Evolutionary conservation across 2,797 vertebrate species (phyloP).

Genomic region (Odontamblyopus lacepedii): DNA sequence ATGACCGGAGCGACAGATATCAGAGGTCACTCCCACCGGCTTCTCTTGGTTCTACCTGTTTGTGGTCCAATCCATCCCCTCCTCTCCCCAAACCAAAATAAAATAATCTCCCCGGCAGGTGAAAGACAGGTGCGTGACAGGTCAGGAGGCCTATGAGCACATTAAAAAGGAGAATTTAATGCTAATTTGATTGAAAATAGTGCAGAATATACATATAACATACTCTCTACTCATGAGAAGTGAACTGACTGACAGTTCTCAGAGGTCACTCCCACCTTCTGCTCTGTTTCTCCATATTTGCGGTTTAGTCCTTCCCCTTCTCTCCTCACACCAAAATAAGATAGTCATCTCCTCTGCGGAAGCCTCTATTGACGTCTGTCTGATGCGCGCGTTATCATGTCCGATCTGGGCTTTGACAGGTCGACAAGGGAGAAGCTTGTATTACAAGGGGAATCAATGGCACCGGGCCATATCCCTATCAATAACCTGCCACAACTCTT

Average conservation of each 20-base stretch:
- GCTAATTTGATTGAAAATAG: too few relatives aligned
- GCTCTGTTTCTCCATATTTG: slow-evolving; percentile 28
- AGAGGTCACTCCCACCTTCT: slow-evolving; percentile 27
- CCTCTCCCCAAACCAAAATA: slow-evolving; percentile 41
- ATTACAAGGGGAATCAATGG: slow-evolving; percentile 78
- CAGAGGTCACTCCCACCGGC: slow-evolving; percentile 30
- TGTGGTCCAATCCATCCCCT: slow-evolving; percentile 14
- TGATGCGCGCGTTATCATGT: slow-evolving; percentile 70
- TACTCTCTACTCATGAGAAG: slow-evolving; percentile 36
- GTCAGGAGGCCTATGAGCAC: too few relatives aligned
- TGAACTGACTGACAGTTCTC: slow-evolving; percentile 35
- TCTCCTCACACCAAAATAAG: slow-evolving; percentile 48
- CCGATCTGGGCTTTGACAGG: slow-evolving; percentile 75
- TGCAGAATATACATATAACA: background rate
- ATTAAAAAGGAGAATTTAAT: too few relatives aligned
- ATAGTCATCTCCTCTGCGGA: slow-evolving; percentile 63
- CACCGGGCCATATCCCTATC: slow-evolving; percentile 67
- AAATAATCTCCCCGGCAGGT: slow-evolving; percentile 58
- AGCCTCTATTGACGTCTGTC: slow-evolving; percentile 66
- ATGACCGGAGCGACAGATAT: slow-evolving; percentile 37
- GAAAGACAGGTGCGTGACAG: too few relatives aligned
- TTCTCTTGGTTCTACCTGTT: slow-evolving; percentile 30
- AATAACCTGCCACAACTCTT: slow-evolving; percentile 69
- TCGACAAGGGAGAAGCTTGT: slow-evolving; percentile 74
- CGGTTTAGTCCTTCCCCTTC: slow-evolving; percentile 17